Conservation (phyloP, 2,888 invertebrate species). For the Campoletis raptor region DNA sequence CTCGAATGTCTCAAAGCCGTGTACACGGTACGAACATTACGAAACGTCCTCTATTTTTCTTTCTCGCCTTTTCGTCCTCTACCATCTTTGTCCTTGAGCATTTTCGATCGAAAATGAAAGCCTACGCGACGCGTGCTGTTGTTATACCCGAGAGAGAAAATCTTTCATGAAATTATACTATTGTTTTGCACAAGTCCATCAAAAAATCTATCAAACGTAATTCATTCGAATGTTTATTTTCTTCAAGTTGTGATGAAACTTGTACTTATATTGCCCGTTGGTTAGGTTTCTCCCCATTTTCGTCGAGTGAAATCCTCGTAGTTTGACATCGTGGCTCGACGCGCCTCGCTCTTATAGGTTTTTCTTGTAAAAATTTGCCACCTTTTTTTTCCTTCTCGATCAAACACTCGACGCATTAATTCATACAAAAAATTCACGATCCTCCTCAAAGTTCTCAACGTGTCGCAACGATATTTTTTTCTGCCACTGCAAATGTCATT, state of each 20-base stretch:
- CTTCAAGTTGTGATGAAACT: not conserved
- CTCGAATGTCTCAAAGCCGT: constrained; percentile 27
- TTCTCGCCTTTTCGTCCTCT: not conserved
- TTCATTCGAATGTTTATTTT: not conserved
- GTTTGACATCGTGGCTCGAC: constrained; percentile 58
- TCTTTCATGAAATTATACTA: not conserved
- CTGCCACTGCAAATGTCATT: constrained; percentile 6
- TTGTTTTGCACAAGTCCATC: no score
- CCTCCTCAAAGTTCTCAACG: constrained; percentile 17
- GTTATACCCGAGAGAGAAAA: not conserved
- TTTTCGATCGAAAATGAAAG: constrained; percentile 38
- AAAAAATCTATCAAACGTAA: not conserved
- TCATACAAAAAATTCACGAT: not conserved
- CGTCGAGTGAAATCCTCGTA: constrained; percentile 67
- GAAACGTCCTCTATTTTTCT: not conserved
- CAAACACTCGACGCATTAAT: not conserved
- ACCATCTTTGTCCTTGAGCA: constrained; percentile 13
- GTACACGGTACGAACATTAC: constrained; percentile 13
- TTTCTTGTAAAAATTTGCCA: constrained; percentile 73
- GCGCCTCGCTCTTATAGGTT: constrained; percentile 70
- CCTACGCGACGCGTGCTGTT: not conserved
- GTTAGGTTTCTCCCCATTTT: constrained; percentile 74
- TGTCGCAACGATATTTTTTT: not conserved
- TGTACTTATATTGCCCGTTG: not conserved
- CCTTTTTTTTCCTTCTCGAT: constrained; percentile 40